These are phyloP conservation scores for Mola mola DNA, from an alignment of 2,113 vertebrate species.

Conservation along the genomic window DNA sequence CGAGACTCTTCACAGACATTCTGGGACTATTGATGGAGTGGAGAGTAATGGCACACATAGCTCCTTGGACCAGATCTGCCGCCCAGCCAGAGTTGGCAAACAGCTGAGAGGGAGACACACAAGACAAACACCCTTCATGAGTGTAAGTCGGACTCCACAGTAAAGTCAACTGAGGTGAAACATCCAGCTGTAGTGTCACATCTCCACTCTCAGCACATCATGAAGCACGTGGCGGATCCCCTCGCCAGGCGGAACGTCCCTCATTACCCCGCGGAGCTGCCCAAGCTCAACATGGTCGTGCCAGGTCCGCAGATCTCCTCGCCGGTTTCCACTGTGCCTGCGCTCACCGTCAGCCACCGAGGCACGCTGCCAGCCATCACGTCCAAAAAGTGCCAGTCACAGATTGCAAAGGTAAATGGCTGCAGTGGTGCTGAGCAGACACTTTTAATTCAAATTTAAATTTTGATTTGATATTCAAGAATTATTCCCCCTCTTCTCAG, in stretches of 20 bases:
- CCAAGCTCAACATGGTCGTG: constrained; percentile 75
- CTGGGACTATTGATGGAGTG: constrained; percentile 55
- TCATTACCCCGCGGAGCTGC: constrained; percentile 72
- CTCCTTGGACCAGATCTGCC: constrained; percentile 72
- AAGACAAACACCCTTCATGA: constrained; percentile 66
- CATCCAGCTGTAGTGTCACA: background rate
- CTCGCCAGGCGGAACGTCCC: constrained; percentile 47
- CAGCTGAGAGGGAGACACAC: constrained; percentile 79
- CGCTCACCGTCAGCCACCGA: constrained; percentile 58
- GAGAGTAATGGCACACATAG: constrained; percentile 48
- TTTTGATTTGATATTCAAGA: constrained; percentile 30
- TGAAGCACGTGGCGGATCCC: constrained; percentile 71
- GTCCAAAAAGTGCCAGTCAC: constrained; percentile 77
- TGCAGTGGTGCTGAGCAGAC: too few relatives aligned
- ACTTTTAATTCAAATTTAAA: too few relatives aligned
- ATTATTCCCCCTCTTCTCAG: constrained; percentile 74
- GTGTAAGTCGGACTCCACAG: constrained; percentile 43
- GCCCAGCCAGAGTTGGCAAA: constrained; percentile 73
- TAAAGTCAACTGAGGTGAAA: background rate
- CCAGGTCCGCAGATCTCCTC: constrained; percentile 69
- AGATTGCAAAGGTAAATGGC: constrained; percentile 77
- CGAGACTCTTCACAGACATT: constrained; percentile 58
- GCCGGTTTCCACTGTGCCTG: constrained; percentile 63
- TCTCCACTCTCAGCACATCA: constrained; percentile 67
- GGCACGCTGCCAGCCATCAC: constrained; percentile 71